phyloP scores from a whole-genome alignment of 1,140 invertebrate genomes.

The Microplitis mediator region DNA sequence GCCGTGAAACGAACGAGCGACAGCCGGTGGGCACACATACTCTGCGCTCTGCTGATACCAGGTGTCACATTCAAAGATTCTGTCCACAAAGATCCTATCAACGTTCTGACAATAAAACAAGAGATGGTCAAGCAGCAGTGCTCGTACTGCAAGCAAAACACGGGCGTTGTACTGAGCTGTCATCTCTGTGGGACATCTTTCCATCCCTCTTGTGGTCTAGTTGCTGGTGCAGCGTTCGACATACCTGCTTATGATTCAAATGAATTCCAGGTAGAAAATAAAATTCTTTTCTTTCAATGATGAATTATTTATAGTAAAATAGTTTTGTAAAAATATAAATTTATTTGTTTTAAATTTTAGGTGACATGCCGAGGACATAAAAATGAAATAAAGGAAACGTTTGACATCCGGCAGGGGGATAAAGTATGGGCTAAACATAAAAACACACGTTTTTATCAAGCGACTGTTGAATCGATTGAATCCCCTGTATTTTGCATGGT shows the following conservation, averaged over 20 bases:
- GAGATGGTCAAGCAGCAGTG: conserved; percentile 42
- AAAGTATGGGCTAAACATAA: conserved; percentile 70
- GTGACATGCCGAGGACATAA: conserved; percentile 62
- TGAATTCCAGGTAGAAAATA: conserved; percentile 44
- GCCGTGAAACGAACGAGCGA: conserved; percentile 69
- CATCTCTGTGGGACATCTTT: conserved; percentile 46
- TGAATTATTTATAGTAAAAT: no score
- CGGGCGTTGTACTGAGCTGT: conserved; percentile 53
- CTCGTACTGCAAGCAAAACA: conserved; percentile 47
- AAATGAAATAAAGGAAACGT: conserved; percentile 52
- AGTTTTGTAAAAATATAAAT: conserved; percentile 30
- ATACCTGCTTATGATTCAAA: conserved; percentile 51
- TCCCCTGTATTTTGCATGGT: conserved; percentile 66
- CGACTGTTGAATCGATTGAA: conserved; percentile 61
- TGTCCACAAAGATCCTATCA: conserved; percentile 60
- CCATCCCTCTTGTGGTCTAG: conserved; percentile 54
- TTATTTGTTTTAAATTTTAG: conserved; percentile 64
- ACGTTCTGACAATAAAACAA: conserved; percentile 48
- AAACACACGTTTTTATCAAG: conserved; percentile 69
- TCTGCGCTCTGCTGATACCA: conserved; percentile 62
- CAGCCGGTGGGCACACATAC: conserved; percentile 65
- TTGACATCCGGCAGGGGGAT: conserved; percentile 49
- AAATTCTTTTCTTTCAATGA: no score
- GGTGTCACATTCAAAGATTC: conserved; percentile 61
- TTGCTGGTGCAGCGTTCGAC: conserved; percentile 49